phyloP scores from a whole-genome alignment of 2,113 vertebrate species.

The Cryptomyrus ogoouensis region DNA sequence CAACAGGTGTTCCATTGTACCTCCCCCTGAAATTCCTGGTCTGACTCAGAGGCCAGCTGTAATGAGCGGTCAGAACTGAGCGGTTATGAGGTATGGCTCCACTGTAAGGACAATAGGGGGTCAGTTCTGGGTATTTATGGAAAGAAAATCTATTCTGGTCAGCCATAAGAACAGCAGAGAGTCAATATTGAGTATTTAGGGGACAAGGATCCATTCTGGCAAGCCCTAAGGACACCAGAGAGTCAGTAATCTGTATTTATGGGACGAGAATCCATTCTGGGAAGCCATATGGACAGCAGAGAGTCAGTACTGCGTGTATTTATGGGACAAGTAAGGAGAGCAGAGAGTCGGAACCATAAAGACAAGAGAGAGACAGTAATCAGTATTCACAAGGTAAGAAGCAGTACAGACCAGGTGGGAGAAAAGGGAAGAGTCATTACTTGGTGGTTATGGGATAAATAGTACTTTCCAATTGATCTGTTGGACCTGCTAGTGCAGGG shows the following conservation, averaged over 20 bases:
- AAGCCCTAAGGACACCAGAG: neutral
- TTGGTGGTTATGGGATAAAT: neutral
- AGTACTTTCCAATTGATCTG: neutral
- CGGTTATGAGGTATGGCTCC: neutral
- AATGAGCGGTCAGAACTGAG: neutral
- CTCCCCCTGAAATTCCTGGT: neutral
- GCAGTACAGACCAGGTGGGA: neutral
- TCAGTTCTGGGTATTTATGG: neutral
- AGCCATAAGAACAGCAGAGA: neutral
- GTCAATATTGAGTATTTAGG: neutral
- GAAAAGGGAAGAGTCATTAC: neutral
- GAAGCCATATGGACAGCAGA: neutral
- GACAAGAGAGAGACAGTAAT: neutral
- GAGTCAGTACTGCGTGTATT: neutral
- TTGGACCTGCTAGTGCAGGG: neutral
- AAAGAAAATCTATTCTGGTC: neutral
- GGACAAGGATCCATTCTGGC: neutral
- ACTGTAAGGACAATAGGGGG: neutral
- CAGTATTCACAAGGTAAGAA: neutral
- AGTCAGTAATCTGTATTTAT: neutral
- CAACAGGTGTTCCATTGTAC: conserved; percentile 37
- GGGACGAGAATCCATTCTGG: neutral
- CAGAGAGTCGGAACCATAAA: neutral
- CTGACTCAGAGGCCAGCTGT: conserved; percentile 2
- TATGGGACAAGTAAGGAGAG: neutral